Percentiles rank a stretch among this genome's conserved stretches.
These are phyloP conservation scores for Caiman crocodilus DNA, from an alignment of 2,797 vertebrate genomes.

Conservation along the genomic window DNA sequence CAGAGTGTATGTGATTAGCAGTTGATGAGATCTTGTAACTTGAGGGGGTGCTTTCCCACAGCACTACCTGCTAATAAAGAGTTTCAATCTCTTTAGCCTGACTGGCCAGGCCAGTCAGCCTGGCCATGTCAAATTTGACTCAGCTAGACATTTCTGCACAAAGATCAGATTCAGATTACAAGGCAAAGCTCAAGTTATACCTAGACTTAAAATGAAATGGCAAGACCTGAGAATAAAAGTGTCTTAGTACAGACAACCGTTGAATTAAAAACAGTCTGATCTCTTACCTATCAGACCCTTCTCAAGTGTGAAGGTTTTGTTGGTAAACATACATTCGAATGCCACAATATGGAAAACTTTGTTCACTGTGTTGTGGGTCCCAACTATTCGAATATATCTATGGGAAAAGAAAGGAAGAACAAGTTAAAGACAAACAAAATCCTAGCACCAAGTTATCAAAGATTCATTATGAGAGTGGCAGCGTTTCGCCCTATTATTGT, in stretches of 20 bases:
- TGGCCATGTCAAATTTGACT: background rate
- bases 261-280: constrained; percentile 27
- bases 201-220: background rate
- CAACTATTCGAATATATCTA: constrained; percentile 96
- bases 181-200: background rate
- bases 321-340: constrained; percentile 98
- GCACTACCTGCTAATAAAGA: constrained; percentile 4
- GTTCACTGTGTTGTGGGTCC: constrained; percentile 98
- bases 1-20: background rate
- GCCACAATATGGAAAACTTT: constrained; percentile 99
- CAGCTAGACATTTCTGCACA: background rate
- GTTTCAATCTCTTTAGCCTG: background rate
- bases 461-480: background rate
- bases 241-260: fast-evolving
- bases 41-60: background rate
- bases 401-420: constrained; percentile 7
- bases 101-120: background rate
- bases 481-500: background rate
- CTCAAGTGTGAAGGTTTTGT: constrained; percentile 91
- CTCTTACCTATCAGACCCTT: constrained; percentile 92
- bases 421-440: constrained; percentile 14
- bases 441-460: background rate
- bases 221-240: background rate
- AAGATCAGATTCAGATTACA: background rate
- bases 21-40: background rate